Evolutionary conservation across 2,113 vertebrate genomes (phyloP), one percentile per base, ranked within the genome.

Genomic region (rat (Rattus norvegicus)): DNA sequence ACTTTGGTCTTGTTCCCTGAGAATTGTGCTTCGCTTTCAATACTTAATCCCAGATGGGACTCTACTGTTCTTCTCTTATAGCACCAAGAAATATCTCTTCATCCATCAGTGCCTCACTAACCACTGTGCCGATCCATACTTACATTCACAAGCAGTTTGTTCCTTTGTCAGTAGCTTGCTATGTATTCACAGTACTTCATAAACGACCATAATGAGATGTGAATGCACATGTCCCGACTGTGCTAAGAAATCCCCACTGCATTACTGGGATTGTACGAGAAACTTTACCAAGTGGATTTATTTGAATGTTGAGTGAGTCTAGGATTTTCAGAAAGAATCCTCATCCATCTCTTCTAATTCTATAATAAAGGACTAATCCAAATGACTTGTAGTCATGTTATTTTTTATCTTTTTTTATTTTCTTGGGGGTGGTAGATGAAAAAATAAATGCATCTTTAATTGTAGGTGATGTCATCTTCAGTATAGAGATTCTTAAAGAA

Each of bases 41-140:
- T 91, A 75, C 1, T 86, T 83, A 90, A 87, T 77, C 28, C 36
- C 22, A 87, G 12, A 24, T 69, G 83, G 14, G 24, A 47, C 43
- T 49, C 88, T 95, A 79, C 22, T 69, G 54, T 0, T 88, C 5
- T 94, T 26, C 87, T 86, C 26, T 14, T 33, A 1, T 90, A 95
- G 14, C 36, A 92, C 36, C 49, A 94, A 89, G 90, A 96, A 4
- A 84, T 12, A 94, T 54, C 4, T 33, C 93, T 97, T 88, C n/a
- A 67, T 43, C 70, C 39, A 95, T 89, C 69, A 92, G 75, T 96
- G 75, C 84, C 79, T 97, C n/a, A 5, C 52, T 95, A 93, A 75
- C 69, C 73, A 90, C 70, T 93, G n/a, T 96, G 70, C 43, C 56
- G 94, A 80, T 54, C 28, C 8, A 90, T 84, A 89, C 65, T 94